These are phyloP conservation scores for Vesta saturnalis DNA, from an alignment of 2,888 invertebrate genomes.

Conservation along the genomic window DNA sequence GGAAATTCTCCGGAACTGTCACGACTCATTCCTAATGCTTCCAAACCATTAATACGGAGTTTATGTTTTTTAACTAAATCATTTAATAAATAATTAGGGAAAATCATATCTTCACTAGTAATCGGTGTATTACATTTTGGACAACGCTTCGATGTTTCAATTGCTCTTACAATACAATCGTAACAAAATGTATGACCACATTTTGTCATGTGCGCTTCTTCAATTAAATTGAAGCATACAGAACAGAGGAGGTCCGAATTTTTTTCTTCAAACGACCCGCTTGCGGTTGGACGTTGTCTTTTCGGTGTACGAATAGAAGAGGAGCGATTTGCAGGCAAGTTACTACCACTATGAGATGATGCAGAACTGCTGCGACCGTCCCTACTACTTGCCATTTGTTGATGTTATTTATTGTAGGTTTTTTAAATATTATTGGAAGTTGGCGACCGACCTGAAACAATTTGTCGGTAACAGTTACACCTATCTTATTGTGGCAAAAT, in stretches of 20 bases:
- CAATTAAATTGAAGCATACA: conserved; percentile 84
- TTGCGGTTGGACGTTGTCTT: conserved; percentile 64
- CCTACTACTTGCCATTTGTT: conserved; percentile 56
- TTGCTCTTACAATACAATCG: conserved; percentile 76
- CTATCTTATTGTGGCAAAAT: neutral
- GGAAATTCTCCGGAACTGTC: conserved; percentile 61
- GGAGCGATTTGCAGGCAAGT: conserved; percentile 58
- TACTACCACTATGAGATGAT: conserved; percentile 60
- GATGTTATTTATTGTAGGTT: conserved; percentile 11
- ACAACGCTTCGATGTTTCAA: conserved; percentile 76
- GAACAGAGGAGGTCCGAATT: conserved; percentile 51
- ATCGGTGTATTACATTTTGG: conserved; percentile 84
- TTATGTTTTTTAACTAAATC: conserved; percentile 81
- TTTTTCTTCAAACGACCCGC: conserved; percentile 69
- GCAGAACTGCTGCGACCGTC: conserved; percentile 63
- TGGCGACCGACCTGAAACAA: conserved; percentile 67
- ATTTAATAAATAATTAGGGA: conserved; percentile 87
- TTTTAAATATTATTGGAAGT: conserved; percentile 32
- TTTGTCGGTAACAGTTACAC: conserved; percentile 2
- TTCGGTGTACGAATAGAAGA: conserved; percentile 63
- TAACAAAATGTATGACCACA: conserved; percentile 95
- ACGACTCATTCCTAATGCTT: conserved; percentile 59
- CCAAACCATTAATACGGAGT: conserved; percentile 63
- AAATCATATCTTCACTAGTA: conserved; percentile 76
- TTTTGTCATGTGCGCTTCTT: conserved; percentile 89